Conservation (phyloP, 2,113 vertebrate genomes). For the Onychostoma macrolepis region DNA sequence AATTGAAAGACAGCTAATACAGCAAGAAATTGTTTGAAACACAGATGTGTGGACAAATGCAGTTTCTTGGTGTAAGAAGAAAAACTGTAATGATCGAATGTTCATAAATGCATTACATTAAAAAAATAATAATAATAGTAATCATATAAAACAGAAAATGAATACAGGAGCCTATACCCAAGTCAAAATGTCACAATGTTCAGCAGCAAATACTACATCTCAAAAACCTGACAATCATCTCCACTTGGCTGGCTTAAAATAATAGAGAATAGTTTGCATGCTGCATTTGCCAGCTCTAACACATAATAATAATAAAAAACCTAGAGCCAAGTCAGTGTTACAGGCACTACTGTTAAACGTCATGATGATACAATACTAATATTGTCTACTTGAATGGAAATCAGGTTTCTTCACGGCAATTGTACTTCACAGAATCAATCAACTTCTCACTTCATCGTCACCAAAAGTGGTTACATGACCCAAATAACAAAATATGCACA, state of each 20-base stretch:
- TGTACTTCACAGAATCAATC: conserved; percentile 16
- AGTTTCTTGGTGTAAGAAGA: too few species aligned
- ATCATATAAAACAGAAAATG: not conserved
- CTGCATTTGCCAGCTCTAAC: conserved; percentile 14
- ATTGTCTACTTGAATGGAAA: not conserved
- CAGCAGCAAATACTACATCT: not conserved
- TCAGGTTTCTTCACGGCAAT: conserved; percentile 41
- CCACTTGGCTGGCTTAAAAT: not conserved
- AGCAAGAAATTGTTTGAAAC: not conserved
- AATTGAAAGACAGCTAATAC: not conserved
- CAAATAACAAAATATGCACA: not conserved
- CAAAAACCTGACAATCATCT: conserved; percentile 15
- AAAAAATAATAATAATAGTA: not conserved
- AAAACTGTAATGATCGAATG: too few species aligned
- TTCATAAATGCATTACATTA: not conserved
- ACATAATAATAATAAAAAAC: conserved; percentile 16
- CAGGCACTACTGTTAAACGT: not conserved
- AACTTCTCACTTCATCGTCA: conserved; percentile 18
- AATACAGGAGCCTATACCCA: not conserved
- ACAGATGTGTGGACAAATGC: too few species aligned
- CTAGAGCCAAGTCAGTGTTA: not conserved
- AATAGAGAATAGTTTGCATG: not conserved
- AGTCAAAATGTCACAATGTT: not conserved
- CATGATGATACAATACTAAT: not conserved
- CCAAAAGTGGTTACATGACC: conserved; percentile 1